Percentiles rank a stretch among this genome's conserved stretches.
These are phyloP conservation scores for Clarias laeviceps DNA, from an alignment of 2,797 vertebrate genomes.

Conservation along the genomic window DNA sequence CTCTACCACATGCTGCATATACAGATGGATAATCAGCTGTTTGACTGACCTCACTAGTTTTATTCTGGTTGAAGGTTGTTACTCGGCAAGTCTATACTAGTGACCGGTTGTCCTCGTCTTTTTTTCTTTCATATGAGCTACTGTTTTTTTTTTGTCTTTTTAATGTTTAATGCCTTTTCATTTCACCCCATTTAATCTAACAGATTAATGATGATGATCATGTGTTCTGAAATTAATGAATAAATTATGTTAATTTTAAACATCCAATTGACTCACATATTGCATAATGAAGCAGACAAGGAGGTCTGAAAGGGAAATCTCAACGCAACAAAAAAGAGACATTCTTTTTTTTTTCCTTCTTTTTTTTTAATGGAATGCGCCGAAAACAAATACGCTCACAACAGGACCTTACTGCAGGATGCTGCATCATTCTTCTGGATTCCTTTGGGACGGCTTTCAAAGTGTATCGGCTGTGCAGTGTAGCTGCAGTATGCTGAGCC, in stretches of 20 bases:
- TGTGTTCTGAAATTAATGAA: conserved; percentile 37
- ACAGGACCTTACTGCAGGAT: conserved; percentile 30
- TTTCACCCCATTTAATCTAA: conserved; percentile 46
- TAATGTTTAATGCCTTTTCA: conserved; percentile 52
- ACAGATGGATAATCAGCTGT: not conserved
- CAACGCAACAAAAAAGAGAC: not conserved
- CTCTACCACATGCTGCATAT: conserved; percentile 1
- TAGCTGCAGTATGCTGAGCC: conserved; percentile 50
- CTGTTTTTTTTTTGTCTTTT: conserved; percentile 16
- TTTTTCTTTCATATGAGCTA: not conserved
- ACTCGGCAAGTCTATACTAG: not conserved
- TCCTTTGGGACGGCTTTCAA: conserved; percentile 47
- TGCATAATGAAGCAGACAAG: conserved; percentile 18
- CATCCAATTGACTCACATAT: conserved; percentile 21
- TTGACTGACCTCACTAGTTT: not conserved
- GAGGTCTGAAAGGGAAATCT: not conserved
- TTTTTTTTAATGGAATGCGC: conserved; percentile 12
- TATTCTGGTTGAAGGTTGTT: not conserved
- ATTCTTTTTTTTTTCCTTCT: not conserved
- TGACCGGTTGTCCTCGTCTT: not conserved
- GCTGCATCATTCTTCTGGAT: conserved; percentile 40
- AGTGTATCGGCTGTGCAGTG: conserved; percentile 44
- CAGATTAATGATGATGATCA: conserved; percentile 42
- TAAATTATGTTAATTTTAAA: conserved; percentile 32
- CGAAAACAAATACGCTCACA: conserved; percentile 11